Conservation (phyloP, 2,797 vertebrate species). For the Podarcis lilfordi region DNA sequence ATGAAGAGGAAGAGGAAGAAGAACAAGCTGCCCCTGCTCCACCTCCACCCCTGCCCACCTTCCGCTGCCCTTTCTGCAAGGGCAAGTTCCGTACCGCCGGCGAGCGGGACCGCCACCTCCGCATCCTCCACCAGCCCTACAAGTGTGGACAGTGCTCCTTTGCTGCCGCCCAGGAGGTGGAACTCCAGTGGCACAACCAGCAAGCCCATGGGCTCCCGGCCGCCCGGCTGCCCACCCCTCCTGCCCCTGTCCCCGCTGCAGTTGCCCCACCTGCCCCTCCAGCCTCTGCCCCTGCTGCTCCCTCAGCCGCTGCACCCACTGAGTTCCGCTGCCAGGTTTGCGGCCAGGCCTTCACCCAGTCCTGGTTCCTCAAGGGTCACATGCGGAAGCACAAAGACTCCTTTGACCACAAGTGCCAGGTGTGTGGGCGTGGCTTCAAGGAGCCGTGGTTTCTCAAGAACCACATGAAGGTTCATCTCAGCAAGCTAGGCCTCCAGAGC, state of each 20-base stretch:
- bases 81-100: conserved; percentile 93
- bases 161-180: conserved; percentile 90
- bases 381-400: conserved; percentile 97
- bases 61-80: conserved; percentile 92
- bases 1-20: conserved; percentile 29
- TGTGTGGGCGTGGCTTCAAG: conserved; percentile 94
- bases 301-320: conserved; percentile 68
- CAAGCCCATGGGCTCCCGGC: conserved; percentile 78
- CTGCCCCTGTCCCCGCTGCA: conserved; percentile 55
- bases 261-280: conserved; percentile 72
- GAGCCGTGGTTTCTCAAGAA: conserved; percentile 97
- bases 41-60: conserved; percentile 67
- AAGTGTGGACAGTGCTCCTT: conserved; percentile 92
- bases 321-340: conserved; percentile 91
- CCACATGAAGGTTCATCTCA: conserved; percentile 96
- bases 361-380: conserved; percentile 95
- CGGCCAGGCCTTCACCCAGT: conserved; percentile 93
- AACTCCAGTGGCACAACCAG: conserved; percentile 86
- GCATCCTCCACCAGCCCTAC: conserved; percentile 93
- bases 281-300: conserved; percentile 67
- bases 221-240: conserved; percentile 69
- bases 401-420: conserved; percentile 92
- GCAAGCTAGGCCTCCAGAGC: conserved; percentile 85
- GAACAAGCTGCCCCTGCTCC: conserved; percentile 18
- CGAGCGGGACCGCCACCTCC: conserved; percentile 89